Percentiles rank a stretch among this genome's conserved stretches.
Conservation (phyloP, 2,888 invertebrate species). For the Eilema caniola region DNA sequence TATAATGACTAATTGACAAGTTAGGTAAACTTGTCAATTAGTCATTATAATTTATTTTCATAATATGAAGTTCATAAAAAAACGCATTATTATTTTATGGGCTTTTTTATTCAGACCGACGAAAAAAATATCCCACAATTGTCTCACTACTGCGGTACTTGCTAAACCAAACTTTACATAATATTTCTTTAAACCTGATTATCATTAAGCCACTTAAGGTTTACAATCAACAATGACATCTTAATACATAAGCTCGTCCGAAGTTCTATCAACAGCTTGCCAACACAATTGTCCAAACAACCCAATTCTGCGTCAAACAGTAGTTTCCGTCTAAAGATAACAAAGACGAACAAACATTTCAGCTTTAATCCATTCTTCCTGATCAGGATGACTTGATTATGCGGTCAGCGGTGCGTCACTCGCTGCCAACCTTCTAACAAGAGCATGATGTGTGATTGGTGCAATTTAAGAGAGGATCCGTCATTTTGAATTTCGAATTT, state of each 20-base stretch:
- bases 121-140: too few relatives aligned
- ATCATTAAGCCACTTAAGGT: slow-evolving; percentile 9
- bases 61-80: too few relatives aligned
- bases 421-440: slow-evolving; percentile 53
- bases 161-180: not conserved
- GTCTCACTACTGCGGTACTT: not conserved
- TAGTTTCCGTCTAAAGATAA: slow-evolving; percentile 48
- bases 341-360: slow-evolving; percentile 49
- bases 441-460: slow-evolving; percentile 46
- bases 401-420: slow-evolving; percentile 73
- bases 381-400: slow-evolving; percentile 68
- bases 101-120: too few relatives aligned
- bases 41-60: too few relatives aligned
- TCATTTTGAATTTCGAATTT: not conserved
- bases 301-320: slow-evolving; percentile 46
- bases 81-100: too few relatives aligned
- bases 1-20: too few relatives aligned
- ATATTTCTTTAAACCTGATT: slow-evolving; percentile 6
- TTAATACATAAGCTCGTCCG: slow-evolving; percentile 20
- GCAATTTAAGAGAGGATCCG: slow-evolving; percentile 31
- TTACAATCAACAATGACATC: slow-evolving; percentile 21
- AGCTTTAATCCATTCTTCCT: slow-evolving; percentile 74
- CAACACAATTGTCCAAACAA: slow-evolving; percentile 36
- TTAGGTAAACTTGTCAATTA: too few relatives aligned
- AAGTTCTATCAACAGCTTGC: slow-evolving; percentile 30